phyloP scores from a whole-genome alignment of 2,888 invertebrate genomes.

The Embidobia sp. region DNA sequence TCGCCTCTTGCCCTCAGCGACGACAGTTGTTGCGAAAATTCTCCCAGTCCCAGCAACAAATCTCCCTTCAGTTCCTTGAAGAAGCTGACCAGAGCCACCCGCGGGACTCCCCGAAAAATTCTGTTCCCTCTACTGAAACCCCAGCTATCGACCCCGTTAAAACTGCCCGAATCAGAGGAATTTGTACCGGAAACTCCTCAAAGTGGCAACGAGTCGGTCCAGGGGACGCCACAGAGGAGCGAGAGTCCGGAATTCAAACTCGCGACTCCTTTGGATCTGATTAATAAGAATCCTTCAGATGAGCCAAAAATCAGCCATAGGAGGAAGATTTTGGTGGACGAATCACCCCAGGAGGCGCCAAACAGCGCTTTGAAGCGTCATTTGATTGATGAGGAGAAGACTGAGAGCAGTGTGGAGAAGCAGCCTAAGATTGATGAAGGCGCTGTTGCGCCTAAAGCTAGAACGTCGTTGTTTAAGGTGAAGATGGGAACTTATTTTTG shows the following conservation, averaged over 20 bases:
- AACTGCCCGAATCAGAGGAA: conserved; percentile 21
- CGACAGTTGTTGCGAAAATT: conserved; percentile 50
- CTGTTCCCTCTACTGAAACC: conserved; percentile 18
- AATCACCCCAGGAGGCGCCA: conserved; percentile 65
- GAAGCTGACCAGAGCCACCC: conserved; percentile 68
- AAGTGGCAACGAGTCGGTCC: conserved; percentile 66
- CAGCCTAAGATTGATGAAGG: conserved; percentile 70
- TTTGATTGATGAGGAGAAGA: conserved; percentile 62
- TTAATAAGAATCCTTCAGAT: conserved; percentile 70
- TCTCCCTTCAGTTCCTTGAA: conserved; percentile 70
- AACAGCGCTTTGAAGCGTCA: conserved; percentile 69
- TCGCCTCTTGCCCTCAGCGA: conserved; percentile 74
- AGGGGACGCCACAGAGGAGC: conserved; percentile 73
- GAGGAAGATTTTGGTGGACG: conserved; percentile 70
- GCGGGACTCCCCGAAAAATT: conserved; percentile 69
- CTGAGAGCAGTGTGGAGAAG: conserved; percentile 61
- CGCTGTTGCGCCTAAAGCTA: conserved; percentile 70
- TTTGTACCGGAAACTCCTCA: conserved; percentile 74
- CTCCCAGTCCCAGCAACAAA: not conserved
- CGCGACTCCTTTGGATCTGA: conserved; percentile 74
- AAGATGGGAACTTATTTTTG: conserved; percentile 18
- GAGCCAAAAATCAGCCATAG: conserved; percentile 73
- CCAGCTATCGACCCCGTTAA: conserved; percentile 57
- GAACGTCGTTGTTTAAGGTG: conserved; percentile 76
- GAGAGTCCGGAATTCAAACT: conserved; percentile 68